A percentile compares a stretch with the other conserved stretches of the same genome.
Conservation (phyloP, 2,797 vertebrate species). For the Neopelma chrysocephalum region DNA sequence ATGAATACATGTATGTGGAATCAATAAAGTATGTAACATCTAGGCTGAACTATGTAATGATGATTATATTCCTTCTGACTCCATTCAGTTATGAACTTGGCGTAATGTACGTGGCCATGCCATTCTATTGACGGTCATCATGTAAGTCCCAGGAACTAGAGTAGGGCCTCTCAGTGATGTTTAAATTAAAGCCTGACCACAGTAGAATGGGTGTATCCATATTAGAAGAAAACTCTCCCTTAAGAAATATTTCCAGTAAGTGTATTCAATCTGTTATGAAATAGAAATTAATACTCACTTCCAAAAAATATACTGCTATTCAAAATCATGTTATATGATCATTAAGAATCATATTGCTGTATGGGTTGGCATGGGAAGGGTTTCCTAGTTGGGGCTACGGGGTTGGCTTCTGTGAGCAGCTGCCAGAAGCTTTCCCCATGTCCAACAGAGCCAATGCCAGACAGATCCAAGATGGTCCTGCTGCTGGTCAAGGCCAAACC, state of each 20-base stretch:
- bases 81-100: neutral
- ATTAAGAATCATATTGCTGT: neutral
- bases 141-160: neutral
- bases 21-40: neutral
- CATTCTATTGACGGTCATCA: neutral
- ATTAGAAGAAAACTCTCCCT: neutral
- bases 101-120: neutral
- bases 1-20: neutral
- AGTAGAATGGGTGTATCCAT: neutral
- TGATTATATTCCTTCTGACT: neutral
- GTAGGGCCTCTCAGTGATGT: neutral
- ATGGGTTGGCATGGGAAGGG: neutral
- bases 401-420: neutral
- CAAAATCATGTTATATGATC: neutral
- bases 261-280: neutral
- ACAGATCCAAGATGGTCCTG: neutral
- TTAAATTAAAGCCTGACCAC: neutral
- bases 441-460: neutral
- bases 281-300: neutral
- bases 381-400: neutral
- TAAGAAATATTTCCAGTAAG: neutral
- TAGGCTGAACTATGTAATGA: neutral
- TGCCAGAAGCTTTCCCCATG: neutral
- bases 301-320: neutral
- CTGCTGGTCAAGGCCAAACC: neutral